Conservation (phyloP, 2,888 invertebrate genomes). For the Lapara coniferarum region DNA sequence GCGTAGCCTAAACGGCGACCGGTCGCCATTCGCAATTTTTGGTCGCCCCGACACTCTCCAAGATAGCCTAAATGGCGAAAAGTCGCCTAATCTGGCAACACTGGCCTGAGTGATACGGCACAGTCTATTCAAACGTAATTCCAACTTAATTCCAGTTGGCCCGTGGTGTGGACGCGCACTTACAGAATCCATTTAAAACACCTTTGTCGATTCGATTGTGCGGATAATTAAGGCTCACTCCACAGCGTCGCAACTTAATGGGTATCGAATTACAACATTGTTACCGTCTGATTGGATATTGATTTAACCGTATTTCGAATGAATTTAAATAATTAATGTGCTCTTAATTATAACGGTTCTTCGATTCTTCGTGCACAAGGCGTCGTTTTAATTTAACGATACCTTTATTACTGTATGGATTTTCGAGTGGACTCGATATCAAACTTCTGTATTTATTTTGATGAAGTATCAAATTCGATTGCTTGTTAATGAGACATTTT, state of each 20-base stretch:
- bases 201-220: slow-evolving; percentile 46
- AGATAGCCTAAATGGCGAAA: too few relatives aligned
- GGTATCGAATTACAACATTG: slow-evolving; percentile 49
- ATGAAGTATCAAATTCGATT: too few relatives aligned
- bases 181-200: slow-evolving; percentile 46
- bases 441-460: background rate
- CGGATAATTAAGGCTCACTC: slow-evolving; percentile 47
- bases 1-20: too few relatives aligned
- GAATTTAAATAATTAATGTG: background rate
- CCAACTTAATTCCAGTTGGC: background rate
- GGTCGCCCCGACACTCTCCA: too few relatives aligned
- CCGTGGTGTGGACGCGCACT: background rate
- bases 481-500: too few relatives aligned
- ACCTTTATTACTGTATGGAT: background rate
- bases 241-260: slow-evolving; percentile 45
- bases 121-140: too few relatives aligned
- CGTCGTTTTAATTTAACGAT: background rate
- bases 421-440: background rate
- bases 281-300: slow-evolving; percentile 49
- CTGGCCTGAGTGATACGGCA: too few relatives aligned
- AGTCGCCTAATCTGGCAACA: too few relatives aligned
- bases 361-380: background rate
- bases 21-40: too few relatives aligned
- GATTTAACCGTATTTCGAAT: slow-evolving; percentile 38
- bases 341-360: slow-evolving; percentile 7